A percentile compares a stretch with the other conserved stretches of the same genome.
phyloP scores from a whole-genome alignment of 2,888 invertebrate genomes.

The Pteria penguin region DNA sequence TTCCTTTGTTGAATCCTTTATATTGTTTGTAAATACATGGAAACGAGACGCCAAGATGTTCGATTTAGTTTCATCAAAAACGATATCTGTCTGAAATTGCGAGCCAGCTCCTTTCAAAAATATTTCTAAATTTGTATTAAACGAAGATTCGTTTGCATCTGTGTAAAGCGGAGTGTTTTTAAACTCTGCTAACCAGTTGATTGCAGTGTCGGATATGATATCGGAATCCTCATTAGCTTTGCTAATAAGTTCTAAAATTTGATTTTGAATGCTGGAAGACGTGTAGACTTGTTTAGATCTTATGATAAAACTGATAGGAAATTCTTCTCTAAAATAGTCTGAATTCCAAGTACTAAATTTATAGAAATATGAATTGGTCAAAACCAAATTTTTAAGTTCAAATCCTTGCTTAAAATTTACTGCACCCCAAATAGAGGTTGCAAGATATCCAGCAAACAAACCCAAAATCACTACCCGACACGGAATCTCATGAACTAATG shows the following conservation, averaged over 20 bases:
- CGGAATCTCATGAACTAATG: slow-evolving; percentile 47
- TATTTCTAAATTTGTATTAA: slow-evolving; percentile 12
- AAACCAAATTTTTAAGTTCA: slow-evolving; percentile 37
- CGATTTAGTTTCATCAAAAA: slow-evolving; percentile 59
- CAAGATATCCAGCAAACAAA: slow-evolving; percentile 58
- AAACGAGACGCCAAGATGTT: slow-evolving; percentile 90
- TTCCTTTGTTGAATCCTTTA: slow-evolving; percentile 86
- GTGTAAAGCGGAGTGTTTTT: slow-evolving; percentile 6
- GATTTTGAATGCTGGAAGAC: not conserved
- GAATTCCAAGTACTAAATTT: slow-evolving; percentile 38
- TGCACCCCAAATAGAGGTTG: slow-evolving; percentile 42
- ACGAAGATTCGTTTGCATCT: not conserved
- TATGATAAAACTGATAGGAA: slow-evolving; percentile 41
- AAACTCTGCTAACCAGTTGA: slow-evolving; percentile 37
- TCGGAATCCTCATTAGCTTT: slow-evolving; percentile 13
- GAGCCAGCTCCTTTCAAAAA: not conserved
- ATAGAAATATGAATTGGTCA: slow-evolving; percentile 45
- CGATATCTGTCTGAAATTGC: slow-evolving; percentile 49
- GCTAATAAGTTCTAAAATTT: slow-evolving; percentile 19
- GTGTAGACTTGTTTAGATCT: slow-evolving; percentile 24
- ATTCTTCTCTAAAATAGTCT: slow-evolving; percentile 39
- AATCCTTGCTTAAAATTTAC: slow-evolving; percentile 49
- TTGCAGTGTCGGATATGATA: slow-evolving; percentile 26
- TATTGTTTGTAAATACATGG: slow-evolving; percentile 92
- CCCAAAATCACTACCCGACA: slow-evolving; percentile 50